Conservation (phyloP, 1,140 invertebrate genomes). For the Bombus sibiricus region DNA sequence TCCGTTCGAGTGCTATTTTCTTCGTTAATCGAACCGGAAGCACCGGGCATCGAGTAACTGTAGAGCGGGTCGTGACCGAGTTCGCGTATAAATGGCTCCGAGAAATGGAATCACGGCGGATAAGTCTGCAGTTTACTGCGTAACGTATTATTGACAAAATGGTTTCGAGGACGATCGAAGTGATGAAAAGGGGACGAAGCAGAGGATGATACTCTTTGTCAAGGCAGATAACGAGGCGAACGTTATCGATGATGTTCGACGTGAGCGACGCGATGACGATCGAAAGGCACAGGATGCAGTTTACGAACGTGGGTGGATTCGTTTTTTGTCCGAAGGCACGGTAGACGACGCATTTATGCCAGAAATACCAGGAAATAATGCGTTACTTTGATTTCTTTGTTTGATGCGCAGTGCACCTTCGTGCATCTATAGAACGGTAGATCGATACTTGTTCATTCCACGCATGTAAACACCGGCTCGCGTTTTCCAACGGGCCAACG, state of each 20-base stretch:
- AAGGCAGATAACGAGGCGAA: not conserved
- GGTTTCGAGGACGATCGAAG: not conserved
- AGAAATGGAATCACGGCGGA: constrained; percentile 12
- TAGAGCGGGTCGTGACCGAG: constrained; percentile 48
- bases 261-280: no score
- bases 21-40: constrained; percentile 55
- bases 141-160: constrained; percentile 9
- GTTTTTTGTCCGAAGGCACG: no score
- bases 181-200: not conserved
- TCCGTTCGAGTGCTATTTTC: constrained; percentile 43
- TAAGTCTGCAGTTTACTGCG: constrained; percentile 5
- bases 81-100: constrained; percentile 43
- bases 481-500: constrained; percentile 60
- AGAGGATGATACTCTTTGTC: not conserved
- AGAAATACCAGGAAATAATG: constrained; percentile 36
- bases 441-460: constrained; percentile 64
- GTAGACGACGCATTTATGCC: not conserved
- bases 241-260: no score
- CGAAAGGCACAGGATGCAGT: no score
- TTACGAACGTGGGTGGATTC: no score
- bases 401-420: not conserved
- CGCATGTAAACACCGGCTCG: constrained; percentile 61
- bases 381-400: constrained; percentile 51
- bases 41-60: constrained; percentile 32
- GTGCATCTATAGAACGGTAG: constrained; percentile 16